Evolutionary conservation across 2,113 vertebrate species (phyloP), one percentile per base, ranked within the genome.

Genomic region (Nesospiza acunhae): DNA sequence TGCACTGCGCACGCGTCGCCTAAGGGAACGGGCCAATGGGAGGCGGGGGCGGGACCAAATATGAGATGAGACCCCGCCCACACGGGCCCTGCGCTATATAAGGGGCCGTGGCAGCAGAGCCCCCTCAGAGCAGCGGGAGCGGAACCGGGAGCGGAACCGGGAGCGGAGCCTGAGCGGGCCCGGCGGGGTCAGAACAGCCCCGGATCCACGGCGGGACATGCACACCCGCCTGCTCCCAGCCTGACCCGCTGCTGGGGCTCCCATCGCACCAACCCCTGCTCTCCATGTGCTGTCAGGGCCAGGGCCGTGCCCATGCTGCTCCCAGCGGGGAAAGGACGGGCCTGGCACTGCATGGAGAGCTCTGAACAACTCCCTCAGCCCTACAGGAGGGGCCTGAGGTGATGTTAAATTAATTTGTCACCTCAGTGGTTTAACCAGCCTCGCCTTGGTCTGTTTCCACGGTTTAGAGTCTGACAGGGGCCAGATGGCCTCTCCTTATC

Each of bases 71-170:
- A 2, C 21, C 88, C 52, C 95, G 77, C 95, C 95, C 84, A 49
- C 3, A 0, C 0, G 0, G 2, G 5, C 27, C 0, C 6, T 8
- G 33, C 3, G 1, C 7, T 31, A 73, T 73, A 81, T 64, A 88
- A 66, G 0, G 30, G 4, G 15, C 5, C 1, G 16, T 0, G 7
- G 14, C 2, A 7, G 1, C 0, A 0, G 0, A 1, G 7, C 1
- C 2, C 0, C 0, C 0, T 7, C 1, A 14, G 0, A 6, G 28
- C 39, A 0, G 9, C 9, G 6, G n/a, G 8, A 8, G 0, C 30
- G 28, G 42, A 17, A 15, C 15, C 7, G 41, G 15, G 41, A 15
- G 41, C 41, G 41, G 39, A 11, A 39, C 10, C 10, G 11, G 39
- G 39, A 39, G 39, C 47, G 24, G 49, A 4, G 4, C 14, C 14